phyloP scores from a whole-genome alignment of 2,113 vertebrate genomes.

The Caranx ignobilis region DNA sequence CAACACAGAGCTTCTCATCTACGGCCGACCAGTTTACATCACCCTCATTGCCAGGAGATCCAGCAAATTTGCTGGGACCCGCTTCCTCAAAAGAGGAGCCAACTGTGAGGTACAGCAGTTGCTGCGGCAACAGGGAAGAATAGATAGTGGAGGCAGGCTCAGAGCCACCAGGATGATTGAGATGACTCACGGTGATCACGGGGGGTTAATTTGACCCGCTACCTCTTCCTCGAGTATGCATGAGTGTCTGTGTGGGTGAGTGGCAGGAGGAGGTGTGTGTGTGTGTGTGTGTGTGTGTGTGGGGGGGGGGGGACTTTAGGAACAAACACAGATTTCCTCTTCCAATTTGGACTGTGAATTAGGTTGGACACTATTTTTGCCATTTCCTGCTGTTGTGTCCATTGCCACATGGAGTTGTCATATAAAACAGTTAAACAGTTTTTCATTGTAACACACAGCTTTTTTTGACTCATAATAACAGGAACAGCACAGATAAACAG shows the following conservation, averaged over 20 bases:
- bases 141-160: slow-evolving; percentile 36
- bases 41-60: slow-evolving; percentile 97
- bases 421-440: too few species aligned
- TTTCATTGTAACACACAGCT: not conserved
- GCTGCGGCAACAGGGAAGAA: slow-evolving; percentile 57
- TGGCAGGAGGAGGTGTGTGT: slow-evolving; percentile 24
- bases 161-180: slow-evolving; percentile 49
- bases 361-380: not conserved
- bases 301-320: not conserved
- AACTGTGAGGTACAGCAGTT: slow-evolving; percentile 92
- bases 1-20: slow-evolving; percentile 92
- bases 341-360: not conserved
- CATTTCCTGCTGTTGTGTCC: not conserved
- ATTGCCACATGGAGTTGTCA: not conserved
- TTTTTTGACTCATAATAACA: not conserved
- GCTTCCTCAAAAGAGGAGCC: slow-evolving; percentile 97
- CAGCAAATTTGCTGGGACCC: slow-evolving; percentile 96
- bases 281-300: slow-evolving; percentile 58
- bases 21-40: slow-evolving; percentile 94
- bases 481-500: not conserved
- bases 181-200: slow-evolving; percentile 68
- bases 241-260: slow-evolving; percentile 41
- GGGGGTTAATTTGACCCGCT: slow-evolving; percentile 61
- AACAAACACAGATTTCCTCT: slow-evolving; percentile 7
- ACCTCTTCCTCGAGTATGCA: slow-evolving; percentile 43